Conservation (phyloP, 2,888 invertebrate genomes). For the Andrena flavipes region DNA sequence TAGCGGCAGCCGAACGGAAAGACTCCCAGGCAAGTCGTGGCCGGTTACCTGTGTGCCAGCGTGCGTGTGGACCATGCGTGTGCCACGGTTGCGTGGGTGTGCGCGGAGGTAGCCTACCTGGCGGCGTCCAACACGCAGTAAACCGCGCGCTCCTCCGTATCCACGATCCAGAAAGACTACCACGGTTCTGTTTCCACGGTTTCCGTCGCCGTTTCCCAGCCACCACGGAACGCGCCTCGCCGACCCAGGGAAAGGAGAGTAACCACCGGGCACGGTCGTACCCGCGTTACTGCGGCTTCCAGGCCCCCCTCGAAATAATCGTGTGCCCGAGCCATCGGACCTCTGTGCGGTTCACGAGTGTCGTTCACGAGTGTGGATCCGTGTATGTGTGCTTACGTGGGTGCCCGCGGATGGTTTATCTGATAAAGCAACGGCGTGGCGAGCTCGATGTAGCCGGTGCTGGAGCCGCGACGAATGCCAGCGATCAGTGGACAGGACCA, state of each 20-base stretch:
- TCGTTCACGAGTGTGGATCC: constrained; percentile 32
- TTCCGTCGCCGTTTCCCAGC: neutral
- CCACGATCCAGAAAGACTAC: constrained; percentile 56
- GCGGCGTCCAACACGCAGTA: constrained; percentile 84
- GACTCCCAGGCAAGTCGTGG: constrained; percentile 74
- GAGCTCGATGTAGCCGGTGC: constrained; percentile 49
- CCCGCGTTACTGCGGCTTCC: too few relatives aligned
- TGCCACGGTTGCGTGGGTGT: constrained; percentile 80
- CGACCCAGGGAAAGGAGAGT: too few relatives aligned
- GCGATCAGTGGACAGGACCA: constrained; percentile 36
- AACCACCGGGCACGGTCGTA: too few relatives aligned
- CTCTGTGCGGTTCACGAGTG: constrained; percentile 32
- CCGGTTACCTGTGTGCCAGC: constrained; percentile 55
- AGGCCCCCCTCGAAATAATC: neutral
- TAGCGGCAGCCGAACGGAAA: constrained; percentile 83
- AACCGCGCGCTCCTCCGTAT: constrained; percentile 76
- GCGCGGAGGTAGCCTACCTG: constrained; percentile 83
- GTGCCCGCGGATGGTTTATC: constrained; percentile 31
- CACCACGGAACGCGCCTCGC: too few relatives aligned
- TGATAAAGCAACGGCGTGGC: constrained; percentile 22
- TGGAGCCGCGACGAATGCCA: constrained; percentile 43
- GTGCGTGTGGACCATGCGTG: constrained; percentile 76
- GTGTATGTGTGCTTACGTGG: constrained; percentile 62
- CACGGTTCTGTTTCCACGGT: constrained; percentile 13
- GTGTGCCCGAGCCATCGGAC: neutral